Conservation (phyloP, 1,140 invertebrate genomes). For the Hycleus phaleratus region DNA sequence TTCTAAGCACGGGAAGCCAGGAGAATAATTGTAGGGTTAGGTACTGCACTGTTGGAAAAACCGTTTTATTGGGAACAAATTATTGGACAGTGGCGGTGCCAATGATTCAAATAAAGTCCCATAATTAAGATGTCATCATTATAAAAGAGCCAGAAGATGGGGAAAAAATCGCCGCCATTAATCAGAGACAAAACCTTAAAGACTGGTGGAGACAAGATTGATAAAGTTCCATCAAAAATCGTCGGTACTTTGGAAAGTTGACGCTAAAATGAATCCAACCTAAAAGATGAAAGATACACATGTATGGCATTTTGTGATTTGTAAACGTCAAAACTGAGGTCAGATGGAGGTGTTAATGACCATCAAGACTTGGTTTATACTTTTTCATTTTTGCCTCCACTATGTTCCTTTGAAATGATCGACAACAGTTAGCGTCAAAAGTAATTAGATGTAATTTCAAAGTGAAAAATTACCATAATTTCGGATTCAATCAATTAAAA, state of each 20-base stretch:
- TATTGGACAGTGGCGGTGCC: no score
- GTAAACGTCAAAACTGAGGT: slow-evolving; percentile 14
- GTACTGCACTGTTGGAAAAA: no score
- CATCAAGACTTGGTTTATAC: not conserved
- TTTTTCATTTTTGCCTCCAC: no score
- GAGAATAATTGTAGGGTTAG: no score
- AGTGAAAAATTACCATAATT: no score
- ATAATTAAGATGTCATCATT: slow-evolving; percentile 5
- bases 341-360: slow-evolving; percentile 16
- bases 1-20: no score
- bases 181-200: slow-evolving; percentile 7
- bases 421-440: no score
- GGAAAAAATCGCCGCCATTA: slow-evolving; percentile 10
- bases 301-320: slow-evolving; percentile 15
- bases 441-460: no score
- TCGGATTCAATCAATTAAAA: no score
- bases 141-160: not conserved
- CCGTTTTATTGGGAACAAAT: no score
- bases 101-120: not conserved
- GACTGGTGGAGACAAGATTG: slow-evolving; percentile 6
- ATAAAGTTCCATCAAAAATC: slow-evolving; percentile 1
- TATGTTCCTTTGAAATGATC: no score
- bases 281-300: not conserved
- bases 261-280: slow-evolving; percentile 15
- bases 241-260: slow-evolving; percentile 11